These are phyloP conservation scores for Physocephala rufipes DNA, from an alignment of 2,888 invertebrate species.

Conservation along the genomic window DNA sequence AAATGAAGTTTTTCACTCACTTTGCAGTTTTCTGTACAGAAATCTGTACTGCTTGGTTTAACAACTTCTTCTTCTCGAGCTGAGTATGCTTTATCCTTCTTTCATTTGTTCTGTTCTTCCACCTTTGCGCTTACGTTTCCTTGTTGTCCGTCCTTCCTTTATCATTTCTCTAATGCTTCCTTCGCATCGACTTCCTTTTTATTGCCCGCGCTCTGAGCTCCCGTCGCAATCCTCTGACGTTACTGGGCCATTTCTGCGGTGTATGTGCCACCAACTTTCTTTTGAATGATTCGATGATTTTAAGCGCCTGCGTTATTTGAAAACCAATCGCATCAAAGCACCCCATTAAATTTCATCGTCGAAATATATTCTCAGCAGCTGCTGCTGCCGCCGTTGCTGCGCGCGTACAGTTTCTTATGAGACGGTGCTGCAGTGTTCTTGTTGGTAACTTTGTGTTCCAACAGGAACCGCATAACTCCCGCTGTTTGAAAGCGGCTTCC, in stretches of 20 bases:
- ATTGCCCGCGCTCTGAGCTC: conserved; percentile 24
- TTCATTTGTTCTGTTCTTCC: conserved; percentile 43
- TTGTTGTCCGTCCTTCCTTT: background rate
- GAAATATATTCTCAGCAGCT: conserved; percentile 55
- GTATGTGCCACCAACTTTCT: conserved; percentile 56
- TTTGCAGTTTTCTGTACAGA: conserved; percentile 2
- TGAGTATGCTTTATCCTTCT: conserved; percentile 50
- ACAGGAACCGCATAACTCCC: too few relatives aligned
- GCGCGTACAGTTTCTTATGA: background rate
- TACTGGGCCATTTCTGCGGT: conserved; percentile 35
- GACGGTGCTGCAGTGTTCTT: too few relatives aligned
- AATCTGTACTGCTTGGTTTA: background rate
- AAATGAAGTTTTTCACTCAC: conserved; percentile 40
- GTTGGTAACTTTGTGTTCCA: too few relatives aligned
- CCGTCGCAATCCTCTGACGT: too few relatives aligned
- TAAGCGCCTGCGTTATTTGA: conserved; percentile 68
- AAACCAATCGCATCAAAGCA: conserved; percentile 68
- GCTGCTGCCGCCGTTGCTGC: conserved; percentile 3
- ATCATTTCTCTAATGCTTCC: conserved; percentile 23
- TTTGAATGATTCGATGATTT: conserved; percentile 67
- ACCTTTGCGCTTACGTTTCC: too few relatives aligned
- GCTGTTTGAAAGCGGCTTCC: too few relatives aligned
- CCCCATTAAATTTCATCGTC: conserved; percentile 67
- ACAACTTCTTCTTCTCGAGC: conserved; percentile 13
- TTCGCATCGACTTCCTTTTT: conserved; percentile 27